Base-by-base conservation (phyloP, 2,113 vertebrate species). In the Otus sunia region DNA sequence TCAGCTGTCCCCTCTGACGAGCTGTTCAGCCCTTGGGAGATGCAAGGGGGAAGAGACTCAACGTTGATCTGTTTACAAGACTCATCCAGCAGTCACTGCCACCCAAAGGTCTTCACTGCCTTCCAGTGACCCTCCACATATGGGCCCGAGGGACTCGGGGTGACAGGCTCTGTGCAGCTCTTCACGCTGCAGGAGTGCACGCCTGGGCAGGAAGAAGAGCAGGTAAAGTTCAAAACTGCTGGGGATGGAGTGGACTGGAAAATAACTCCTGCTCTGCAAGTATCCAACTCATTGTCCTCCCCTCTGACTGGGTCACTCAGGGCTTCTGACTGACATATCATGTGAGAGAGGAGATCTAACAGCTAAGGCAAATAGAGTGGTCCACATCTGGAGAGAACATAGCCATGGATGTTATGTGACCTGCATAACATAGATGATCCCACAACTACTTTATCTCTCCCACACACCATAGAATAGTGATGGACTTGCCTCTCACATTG, bases 141-240 rank as follows among this genome's bases (percentile, higher is more conserved):
- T 5, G 12, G 66, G 36, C 37, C 60, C 0, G 4, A 60, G 23
- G 43, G 66, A 17, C 37, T 68, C 0, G 0, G 47, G 55, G 16
- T 32, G 58, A 45, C 27, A 52, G 30, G 56, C 62, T 85, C 52
- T 49, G 12, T 29, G 60, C 62, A 87, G 43, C 43, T 91, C 39
- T 66, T 52, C 47, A 25, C 6, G 10, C 29, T 20, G 17, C 53
- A 60, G 71, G 49, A 72, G 12, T 17, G 50, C 52, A n/a, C 15
- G 29, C 18, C 25, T 49, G 26, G 10, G 29, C 22, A 68, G 37
- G 53, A 82, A 69, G 23, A 86, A 60, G 29, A 75, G 34, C 9
- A 56, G 36, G 19, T 47, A 16, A 74, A 47, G 18, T 86, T 84
- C 76, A 49, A 53, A 91, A 80, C 23, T 27, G 43, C 34, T 73